These are phyloP conservation scores for Pipra filicauda DNA, from an alignment of 2,113 vertebrate species.

Conservation along the genomic window DNA sequence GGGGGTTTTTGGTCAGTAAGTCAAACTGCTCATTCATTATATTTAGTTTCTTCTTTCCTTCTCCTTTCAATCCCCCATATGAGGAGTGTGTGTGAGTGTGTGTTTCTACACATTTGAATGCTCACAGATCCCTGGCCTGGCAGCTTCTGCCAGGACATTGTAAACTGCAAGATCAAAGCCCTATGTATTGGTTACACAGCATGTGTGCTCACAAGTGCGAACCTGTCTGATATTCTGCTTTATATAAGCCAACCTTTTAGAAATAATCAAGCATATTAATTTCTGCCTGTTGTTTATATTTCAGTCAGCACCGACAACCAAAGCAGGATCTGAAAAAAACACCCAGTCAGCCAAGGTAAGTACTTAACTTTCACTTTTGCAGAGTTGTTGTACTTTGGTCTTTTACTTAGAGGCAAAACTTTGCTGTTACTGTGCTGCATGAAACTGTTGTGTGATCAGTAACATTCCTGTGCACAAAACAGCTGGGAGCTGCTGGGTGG, in stretches of 20 bases:
- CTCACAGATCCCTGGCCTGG: background rate
- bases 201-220: background rate
- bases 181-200: background rate
- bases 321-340: conserved; percentile 55
- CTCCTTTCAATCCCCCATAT: rapidly evolving
- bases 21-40: background rate
- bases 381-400: background rate
- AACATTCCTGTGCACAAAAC: too few species aligned
- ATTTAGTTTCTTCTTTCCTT: background rate
- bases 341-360: conserved; percentile 52
- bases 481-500: background rate
- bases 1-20: background rate
- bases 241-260: background rate
- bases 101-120: too few species aligned
- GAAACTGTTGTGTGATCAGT: background rate
- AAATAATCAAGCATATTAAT: background rate
- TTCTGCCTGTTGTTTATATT: background rate
- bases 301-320: background rate
- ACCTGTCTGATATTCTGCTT: background rate
- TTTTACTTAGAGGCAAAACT: background rate
- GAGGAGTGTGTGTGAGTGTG: background rate
- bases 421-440: rapidly evolving
- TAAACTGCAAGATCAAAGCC: background rate
- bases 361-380: background rate
- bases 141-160: background rate